Evolutionary conservation across 2,888 invertebrate genomes (phyloP), one percentile per base, ranked within the genome.

Genomic region (Stegana nigrithorax): DNA sequence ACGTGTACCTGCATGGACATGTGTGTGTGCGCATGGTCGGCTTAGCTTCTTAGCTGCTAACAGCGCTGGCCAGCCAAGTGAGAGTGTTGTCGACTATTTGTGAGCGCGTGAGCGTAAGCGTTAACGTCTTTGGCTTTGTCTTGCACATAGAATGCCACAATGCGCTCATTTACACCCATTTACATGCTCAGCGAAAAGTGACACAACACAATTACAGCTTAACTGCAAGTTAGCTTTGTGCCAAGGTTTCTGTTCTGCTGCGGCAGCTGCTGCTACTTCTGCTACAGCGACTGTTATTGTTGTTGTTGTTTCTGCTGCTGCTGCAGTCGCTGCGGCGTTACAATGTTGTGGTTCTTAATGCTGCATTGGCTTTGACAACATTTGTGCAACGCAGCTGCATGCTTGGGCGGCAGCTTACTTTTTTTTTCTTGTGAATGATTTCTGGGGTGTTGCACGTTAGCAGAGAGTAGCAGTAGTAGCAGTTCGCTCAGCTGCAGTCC

Each of bases 41-140:
- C n/a, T n/a, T n/a, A 51, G 60, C 44, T 51, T 17, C 29, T 47
- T 62, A 42, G 58, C 29, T n/a, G n/a, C 12, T 36, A 36, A n/a
- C 14, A 39, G 36, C 36, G 12, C 10, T 42, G 44, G 58, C 21
- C 42, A 58, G 23, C 47, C 17, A 32, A 36, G 50, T 25, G 67
- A 65, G 65, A 64, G 61, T 60, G 55, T n/a, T n/a, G 58, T 14
- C 42, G 51, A 27, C 47, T 21, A 32, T 32, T 42, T 25, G 67
- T 63, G 65, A 64, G 61, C 60, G 14, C 5, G 17, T 14, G 39
- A 39, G 39, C 12, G 14, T 8, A n/a, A n/a, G n/a, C 14, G 39
- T 39, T 39, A 32, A 10, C n/a, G 32, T n/a, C 2, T 32, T 32
- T 32, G 8, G 21, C 10, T 47, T 10, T 23, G 8, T 47, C 23